These are phyloP conservation scores for Lasiurus cinereus DNA, from an alignment of 2,113 vertebrate species.

Conservation along the genomic window DNA sequence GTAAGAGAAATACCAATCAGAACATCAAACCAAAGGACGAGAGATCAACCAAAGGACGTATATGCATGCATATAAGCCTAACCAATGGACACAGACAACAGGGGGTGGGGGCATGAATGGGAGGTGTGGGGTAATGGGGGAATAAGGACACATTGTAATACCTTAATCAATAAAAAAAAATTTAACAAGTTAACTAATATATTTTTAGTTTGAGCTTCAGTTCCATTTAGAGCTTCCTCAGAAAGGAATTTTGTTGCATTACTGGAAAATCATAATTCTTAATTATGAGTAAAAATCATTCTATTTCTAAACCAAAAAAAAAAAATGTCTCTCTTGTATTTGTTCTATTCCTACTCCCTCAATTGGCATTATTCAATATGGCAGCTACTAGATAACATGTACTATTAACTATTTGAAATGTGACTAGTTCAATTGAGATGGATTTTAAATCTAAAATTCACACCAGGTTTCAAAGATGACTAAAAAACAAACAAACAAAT, in stretches of 20 bases:
- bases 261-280: background rate
- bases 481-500: too few species aligned
- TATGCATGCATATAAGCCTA: too few species aligned
- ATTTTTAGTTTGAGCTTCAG: background rate
- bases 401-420: background rate
- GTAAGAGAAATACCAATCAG: too few species aligned
- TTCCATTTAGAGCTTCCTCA: background rate
- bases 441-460: slow-evolving; percentile 1
- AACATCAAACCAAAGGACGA: too few species aligned
- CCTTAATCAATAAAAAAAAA: too few species aligned
- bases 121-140: too few species aligned
- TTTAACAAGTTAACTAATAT: background rate
- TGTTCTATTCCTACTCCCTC: background rate
- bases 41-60: too few species aligned
- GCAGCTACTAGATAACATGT: background rate
- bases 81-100: too few species aligned
- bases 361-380: background rate
- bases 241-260: background rate
- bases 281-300: background rate
- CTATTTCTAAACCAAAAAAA: background rate
- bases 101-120: too few species aligned
- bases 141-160: too few species aligned
- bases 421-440: background rate
- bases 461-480: background rate
- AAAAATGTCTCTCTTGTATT: background rate